Evolutionary conservation across 2,113 vertebrate species (phyloP).

Genomic region (Oophaga pumilio): DNA sequence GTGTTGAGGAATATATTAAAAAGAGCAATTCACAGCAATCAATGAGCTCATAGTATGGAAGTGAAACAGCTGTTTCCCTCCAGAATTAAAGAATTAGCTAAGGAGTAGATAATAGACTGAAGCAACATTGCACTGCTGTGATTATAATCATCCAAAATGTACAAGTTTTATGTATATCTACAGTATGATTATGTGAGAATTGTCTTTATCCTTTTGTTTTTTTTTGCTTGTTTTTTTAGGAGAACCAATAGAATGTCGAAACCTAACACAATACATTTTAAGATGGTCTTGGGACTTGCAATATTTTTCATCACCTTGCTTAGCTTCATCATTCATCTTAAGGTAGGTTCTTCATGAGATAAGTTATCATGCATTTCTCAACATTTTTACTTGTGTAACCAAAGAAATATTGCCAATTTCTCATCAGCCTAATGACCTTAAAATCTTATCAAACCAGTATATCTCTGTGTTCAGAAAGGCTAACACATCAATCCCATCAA

Average conservation of each 20-base stretch:
- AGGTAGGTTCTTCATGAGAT: conserved; percentile 1
- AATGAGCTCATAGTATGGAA: no score
- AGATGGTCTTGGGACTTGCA: not conserved
- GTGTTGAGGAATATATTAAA: no score
- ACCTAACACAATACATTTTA: not conserved
- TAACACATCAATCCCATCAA: not conserved
- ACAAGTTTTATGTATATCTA: not conserved
- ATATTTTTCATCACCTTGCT: not conserved
- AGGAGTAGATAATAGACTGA: no score
- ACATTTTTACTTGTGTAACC: not conserved
- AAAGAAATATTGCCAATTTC: not conserved
- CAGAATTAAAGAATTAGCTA: no score
- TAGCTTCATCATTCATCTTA: not conserved
- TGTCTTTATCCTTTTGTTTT: not conserved
- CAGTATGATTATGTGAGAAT: not conserved
- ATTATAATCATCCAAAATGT: not conserved
- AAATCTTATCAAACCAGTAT: not conserved
- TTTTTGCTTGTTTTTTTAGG: not conserved
- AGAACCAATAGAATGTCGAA: not conserved
- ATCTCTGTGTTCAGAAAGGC: not conserved
- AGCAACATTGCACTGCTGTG: no score
- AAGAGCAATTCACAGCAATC: no score
- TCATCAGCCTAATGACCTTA: not conserved
- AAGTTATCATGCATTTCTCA: not conserved
- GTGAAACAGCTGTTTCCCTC: no score